These are phyloP conservation scores for Sialis lutaria DNA, from an alignment of 2,888 invertebrate species.

Conservation along the genomic window DNA sequence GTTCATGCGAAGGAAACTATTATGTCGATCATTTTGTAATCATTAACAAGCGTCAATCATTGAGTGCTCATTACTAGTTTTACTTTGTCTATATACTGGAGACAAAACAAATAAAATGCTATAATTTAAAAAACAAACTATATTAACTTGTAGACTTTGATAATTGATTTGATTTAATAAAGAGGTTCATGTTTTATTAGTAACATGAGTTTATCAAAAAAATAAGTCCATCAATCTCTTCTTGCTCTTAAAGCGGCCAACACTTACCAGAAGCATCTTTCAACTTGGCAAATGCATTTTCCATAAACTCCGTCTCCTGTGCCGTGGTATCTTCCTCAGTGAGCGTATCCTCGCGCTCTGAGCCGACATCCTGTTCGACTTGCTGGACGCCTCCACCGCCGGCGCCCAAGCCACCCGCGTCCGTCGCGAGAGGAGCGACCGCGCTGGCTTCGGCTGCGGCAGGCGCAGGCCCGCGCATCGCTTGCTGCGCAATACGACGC, in stretches of 20 bases:
- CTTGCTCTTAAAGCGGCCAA: too few species aligned
- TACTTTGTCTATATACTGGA: too few species aligned
- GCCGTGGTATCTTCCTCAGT: conserved; percentile 26
- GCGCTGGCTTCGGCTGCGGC: conserved; percentile 2
- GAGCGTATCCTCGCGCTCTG: conserved; percentile 27
- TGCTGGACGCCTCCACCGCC: not conserved
- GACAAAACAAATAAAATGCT: too few species aligned
- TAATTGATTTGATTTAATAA: too few species aligned
- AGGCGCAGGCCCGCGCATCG: conserved; percentile 3
- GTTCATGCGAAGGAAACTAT: too few species aligned
- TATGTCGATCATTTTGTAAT: too few species aligned
- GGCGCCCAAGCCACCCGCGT: not conserved
- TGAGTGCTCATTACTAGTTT: too few species aligned
- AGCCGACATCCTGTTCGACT: conserved; percentile 12
- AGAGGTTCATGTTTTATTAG: too few species aligned
- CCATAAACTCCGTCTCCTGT: conserved; percentile 28
- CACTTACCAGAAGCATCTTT: conserved; percentile 57
- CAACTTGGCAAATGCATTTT: conserved; percentile 50
- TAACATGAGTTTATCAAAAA: too few species aligned
- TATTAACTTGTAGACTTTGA: too few species aligned
- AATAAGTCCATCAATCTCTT: too few species aligned
- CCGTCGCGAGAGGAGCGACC: not conserved
- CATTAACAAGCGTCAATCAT: too few species aligned
- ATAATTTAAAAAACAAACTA: not conserved
- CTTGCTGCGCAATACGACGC: conserved; percentile 47